phyloP scores from a whole-genome alignment of 2,888 invertebrate genomes.

The Andrena trimmerana region DNA sequence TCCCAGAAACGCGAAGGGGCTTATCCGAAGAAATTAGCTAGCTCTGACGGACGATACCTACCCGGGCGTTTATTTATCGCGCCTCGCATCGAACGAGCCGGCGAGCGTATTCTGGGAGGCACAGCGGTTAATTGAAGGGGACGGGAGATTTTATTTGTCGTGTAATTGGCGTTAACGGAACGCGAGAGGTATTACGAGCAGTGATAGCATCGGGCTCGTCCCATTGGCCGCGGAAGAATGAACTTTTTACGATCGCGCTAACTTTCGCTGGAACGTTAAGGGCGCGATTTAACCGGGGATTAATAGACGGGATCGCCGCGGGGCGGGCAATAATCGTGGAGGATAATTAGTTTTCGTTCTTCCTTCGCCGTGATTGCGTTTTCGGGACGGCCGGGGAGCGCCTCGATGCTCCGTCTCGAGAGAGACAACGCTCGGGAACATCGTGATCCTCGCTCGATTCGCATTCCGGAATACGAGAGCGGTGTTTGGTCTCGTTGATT shows the following conservation, averaged over 20 bases:
- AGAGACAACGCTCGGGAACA: not conserved
- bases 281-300: not conserved
- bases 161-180: conserved; percentile 30
- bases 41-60: conserved; percentile 24
- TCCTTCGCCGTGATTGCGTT: not conserved
- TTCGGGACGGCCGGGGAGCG: not conserved
- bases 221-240: not conserved
- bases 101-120: not conserved
- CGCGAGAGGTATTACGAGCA: not conserved
- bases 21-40: not conserved
- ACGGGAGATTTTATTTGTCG: conserved; percentile 26
- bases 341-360: conserved; percentile 2
- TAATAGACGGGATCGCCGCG: not conserved
- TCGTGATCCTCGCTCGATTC: conserved; percentile 23
- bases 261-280: conserved; percentile 3
- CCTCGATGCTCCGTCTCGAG: not conserved
- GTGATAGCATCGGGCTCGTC: conserved; percentile 23
- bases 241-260: conserved; percentile 14
- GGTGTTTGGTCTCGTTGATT: conserved; percentile 46
- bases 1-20: not conserved
- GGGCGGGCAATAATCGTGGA: conserved; percentile 2
- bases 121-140: conserved; percentile 4
- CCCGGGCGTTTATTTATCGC: conserved; percentile 24
- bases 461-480: conserved; percentile 57
- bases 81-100: not conserved